phyloP scores from a whole-genome alignment of 2,888 invertebrate species.

The Cataglyphis livida region DNA sequence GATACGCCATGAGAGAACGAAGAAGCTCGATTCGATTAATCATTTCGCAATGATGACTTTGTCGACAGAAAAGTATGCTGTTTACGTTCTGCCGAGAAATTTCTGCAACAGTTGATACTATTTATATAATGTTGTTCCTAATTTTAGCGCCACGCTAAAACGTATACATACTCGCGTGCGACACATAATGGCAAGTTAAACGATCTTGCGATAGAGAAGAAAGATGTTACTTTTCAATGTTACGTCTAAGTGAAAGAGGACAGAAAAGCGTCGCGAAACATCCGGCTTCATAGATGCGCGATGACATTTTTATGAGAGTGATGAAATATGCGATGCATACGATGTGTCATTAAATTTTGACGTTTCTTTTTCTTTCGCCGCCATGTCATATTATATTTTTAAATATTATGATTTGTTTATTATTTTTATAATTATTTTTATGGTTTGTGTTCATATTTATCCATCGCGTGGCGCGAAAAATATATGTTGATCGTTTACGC shows the following conservation, averaged over 20 bases:
- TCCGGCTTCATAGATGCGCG: neutral
- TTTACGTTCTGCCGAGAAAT: slow-evolving; percentile 76
- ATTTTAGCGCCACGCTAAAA: slow-evolving; percentile 73
- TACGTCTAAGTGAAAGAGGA: slow-evolving; percentile 1
- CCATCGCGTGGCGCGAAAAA: neutral
- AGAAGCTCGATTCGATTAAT: slow-evolving; percentile 17
- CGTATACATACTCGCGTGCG: slow-evolving; percentile 50
- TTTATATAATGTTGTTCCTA: slow-evolving; percentile 79
- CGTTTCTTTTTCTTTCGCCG: neutral
- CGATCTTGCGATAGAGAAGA: slow-evolving; percentile 40
- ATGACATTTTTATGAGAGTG: neutral
- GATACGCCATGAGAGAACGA: neutral
- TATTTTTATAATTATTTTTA: neutral
- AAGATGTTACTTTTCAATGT: slow-evolving; percentile 44
- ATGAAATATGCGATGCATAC: neutral
- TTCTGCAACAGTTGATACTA: slow-evolving; percentile 77
- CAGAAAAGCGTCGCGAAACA: neutral
- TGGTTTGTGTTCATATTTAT: neutral
- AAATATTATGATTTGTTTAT: neutral
- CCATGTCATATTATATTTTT: neutral
- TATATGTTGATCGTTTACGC: neutral
- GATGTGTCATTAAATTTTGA: neutral
- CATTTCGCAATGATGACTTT: slow-evolving; percentile 36
- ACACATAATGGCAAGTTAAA: slow-evolving; percentile 28
- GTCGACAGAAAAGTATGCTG: slow-evolving; percentile 68